Base-by-base conservation (phyloP, 2,888 invertebrate species). In the Brachyopa scutellaris region DNA sequence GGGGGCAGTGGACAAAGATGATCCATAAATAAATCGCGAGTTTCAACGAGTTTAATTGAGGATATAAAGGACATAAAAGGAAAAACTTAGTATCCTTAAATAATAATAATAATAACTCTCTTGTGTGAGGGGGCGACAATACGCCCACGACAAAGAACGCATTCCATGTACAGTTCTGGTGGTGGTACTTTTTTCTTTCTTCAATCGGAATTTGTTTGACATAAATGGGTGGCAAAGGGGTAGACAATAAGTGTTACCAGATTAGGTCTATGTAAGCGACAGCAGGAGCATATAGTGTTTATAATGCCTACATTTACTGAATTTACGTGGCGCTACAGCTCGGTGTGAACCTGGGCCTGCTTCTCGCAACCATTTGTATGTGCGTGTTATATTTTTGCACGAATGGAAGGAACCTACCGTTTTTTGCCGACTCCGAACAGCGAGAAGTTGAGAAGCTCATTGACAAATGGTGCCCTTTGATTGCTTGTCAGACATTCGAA, bases 1-100 rank as follows among this genome's bases (percentile, higher is more conserved):
- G 51, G 36, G 38, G 42, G 53, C 8, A 42, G 38, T 17, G 45
- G 49, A 21, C 19, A 13, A 61, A 61, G 67, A 73, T 79, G 73
- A 73, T 73, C 66, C 61, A 73, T 73, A 79, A 79, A 79, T 79
- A 73, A 33, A 73, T 67, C 23, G 29, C 79, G 53, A 61, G 45
- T 67, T 61, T 38, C 31, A 53, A 55, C 19, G 67, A 42, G 59
- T 61, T 72, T 59, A 51, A 66, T 57, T 9, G 42, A 11, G 15
- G 26, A 31, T 17, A 26, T 8, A 33, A 67, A 40, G 31, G 51
- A 29, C 45, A 64, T 59, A 40, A 36, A 26, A 55, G n/a, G 17
- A 61, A 70, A 66, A 42, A n/a, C 26, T 49, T 26, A n/a, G 13
- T 73, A 47, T 67, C 55, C 61, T 47, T 53, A 61, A 69, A 5